phyloP scores from a whole-genome alignment of 2,888 invertebrate species.

The Gymnocheta viridis region DNA sequence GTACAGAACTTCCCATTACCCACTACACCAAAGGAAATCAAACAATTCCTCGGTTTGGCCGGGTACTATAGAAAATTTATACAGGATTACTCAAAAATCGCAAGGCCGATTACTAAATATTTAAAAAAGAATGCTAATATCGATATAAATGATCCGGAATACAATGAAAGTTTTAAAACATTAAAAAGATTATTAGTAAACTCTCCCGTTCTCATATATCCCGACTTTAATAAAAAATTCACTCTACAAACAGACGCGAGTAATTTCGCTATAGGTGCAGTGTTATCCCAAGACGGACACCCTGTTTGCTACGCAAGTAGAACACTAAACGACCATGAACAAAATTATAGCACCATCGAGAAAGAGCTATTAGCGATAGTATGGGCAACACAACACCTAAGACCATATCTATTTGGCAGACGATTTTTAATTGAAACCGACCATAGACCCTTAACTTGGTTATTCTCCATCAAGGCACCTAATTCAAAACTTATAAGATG shows the following conservation, averaged over 20 bases:
- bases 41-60: too few relatives aligned
- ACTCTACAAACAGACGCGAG: conserved; percentile 36
- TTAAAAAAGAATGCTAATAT: conserved; percentile 20
- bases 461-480: too few relatives aligned
- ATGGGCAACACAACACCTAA: conserved; percentile 35
- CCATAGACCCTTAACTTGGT: not conserved
- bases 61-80: too few relatives aligned
- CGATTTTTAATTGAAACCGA: too few relatives aligned
- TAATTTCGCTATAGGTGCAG: conserved; percentile 51
- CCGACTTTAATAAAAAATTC: conserved; percentile 35
- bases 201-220: too few relatives aligned
- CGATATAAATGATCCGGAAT: conserved; percentile 7
- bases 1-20: conserved; percentile 48
- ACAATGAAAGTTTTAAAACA: too few relatives aligned
- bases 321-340: conserved; percentile 26
- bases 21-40: conserved; percentile 50
- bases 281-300: conserved; percentile 36
- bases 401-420: conserved; percentile 44
- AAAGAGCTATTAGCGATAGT: too few relatives aligned
- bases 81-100: conserved; percentile 39
- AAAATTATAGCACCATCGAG: conserved; percentile 56
- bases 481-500: conserved; percentile 10
- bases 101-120: not conserved
- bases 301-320: conserved; percentile 50
- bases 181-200: too few relatives aligned